These are phyloP conservation scores for Pseudomyrmex cubaensis DNA, from an alignment of 1,140 invertebrate genomes.

Conservation along the genomic window DNA sequence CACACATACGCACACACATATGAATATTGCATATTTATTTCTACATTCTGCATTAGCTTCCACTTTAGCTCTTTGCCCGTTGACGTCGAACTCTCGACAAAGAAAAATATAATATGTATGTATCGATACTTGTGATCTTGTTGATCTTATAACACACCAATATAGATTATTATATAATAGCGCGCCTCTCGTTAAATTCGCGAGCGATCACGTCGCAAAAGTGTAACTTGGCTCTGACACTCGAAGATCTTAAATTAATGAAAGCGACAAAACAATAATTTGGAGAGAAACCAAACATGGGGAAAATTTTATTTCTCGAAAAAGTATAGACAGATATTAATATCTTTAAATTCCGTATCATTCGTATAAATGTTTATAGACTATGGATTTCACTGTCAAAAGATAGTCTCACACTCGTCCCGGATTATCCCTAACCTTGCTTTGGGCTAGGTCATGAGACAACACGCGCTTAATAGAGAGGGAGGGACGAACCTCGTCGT, in stretches of 20 bases:
- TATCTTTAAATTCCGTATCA: neutral
- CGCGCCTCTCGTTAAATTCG: neutral
- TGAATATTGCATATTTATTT: no score
- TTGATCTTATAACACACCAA: slow-evolving; percentile 6
- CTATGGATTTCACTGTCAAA: neutral
- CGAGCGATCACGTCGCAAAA: neutral
- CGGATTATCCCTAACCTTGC: slow-evolving; percentile 56
- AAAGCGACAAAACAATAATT: neutral
- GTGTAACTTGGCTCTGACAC: neutral
- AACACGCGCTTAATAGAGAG: slow-evolving; percentile 35
- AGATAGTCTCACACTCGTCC: slow-evolving; percentile 3
- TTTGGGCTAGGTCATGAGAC: slow-evolving; percentile 59
- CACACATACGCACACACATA: no score
- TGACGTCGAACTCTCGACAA: neutral
- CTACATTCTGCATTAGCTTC: no score
- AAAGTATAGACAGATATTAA: neutral
- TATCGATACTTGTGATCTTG: neutral
- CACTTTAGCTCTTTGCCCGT: no score
- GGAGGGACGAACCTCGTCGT: slow-evolving; percentile 34
- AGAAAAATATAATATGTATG: neutral
- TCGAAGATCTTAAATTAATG: neutral
- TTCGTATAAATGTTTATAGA: neutral
- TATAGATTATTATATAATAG: neutral
- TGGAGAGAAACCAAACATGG: neutral
- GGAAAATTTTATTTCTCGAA: no score